Percentiles rank a stretch among this genome's conserved stretches.
These are phyloP conservation scores for Molorchus minor DNA, from an alignment of 2,888 invertebrate species.

Conservation along the genomic window DNA sequence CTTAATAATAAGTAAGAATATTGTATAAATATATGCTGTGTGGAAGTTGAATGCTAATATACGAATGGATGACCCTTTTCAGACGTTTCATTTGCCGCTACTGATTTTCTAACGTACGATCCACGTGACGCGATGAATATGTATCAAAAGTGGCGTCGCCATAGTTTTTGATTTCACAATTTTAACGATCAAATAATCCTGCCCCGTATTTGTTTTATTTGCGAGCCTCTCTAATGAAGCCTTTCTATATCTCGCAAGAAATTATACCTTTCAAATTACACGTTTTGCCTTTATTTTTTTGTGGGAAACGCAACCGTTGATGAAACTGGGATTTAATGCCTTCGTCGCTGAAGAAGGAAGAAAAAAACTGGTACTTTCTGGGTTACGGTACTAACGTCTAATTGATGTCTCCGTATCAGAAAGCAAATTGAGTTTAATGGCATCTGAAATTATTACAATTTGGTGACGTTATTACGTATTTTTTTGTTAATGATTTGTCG, in stretches of 20 bases:
- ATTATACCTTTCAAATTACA: constrained; percentile 24
- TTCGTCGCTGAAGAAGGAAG: neutral
- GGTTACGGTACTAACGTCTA: constrained; percentile 11
- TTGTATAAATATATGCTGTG: no score
- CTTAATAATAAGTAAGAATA: no score
- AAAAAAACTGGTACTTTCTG: constrained; percentile 1
- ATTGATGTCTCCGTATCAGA: constrained; percentile 17
- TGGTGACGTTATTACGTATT: constrained; percentile 4
- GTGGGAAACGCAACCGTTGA: constrained; percentile 4
- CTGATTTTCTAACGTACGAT: no score
- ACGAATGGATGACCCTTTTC: no score
- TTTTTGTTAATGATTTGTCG: neutral
- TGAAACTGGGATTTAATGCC: constrained; percentile 11
- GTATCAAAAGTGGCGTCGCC: constrained; percentile 21
- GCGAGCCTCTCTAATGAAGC: constrained; percentile 21
- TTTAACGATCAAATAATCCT: constrained; percentile 15
- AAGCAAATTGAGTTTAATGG: constrained; percentile 6
- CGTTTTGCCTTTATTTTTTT: constrained; percentile 18
- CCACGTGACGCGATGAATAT: constrained; percentile 20
- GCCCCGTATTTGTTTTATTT: constrained; percentile 13
- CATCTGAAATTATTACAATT: constrained; percentile 3
- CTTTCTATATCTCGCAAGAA: constrained; percentile 25
- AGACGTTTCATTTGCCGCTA: no score
- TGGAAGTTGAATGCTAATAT: no score
- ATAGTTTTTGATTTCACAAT: constrained; percentile 19